Percentiles rank a stretch among this genome's conserved stretches.
Evolutionary conservation across 2,888 invertebrate genomes (phyloP).

Genomic region (Pecten maximus): DNA sequence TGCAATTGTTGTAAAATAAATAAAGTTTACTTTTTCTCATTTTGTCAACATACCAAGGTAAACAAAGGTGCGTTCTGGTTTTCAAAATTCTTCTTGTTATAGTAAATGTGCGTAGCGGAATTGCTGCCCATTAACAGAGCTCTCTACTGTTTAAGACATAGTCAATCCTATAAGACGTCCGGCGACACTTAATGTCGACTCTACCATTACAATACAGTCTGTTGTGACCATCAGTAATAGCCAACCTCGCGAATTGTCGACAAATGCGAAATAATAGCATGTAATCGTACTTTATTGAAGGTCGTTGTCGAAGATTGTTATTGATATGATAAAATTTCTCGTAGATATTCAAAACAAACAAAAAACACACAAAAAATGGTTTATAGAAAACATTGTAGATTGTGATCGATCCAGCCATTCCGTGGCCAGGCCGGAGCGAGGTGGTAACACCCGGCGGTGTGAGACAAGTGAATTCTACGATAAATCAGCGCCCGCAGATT

Average conservation of each 20-base stretch:
- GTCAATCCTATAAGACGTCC: not conserved
- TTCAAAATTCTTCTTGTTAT: not conserved
- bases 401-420: conserved; percentile 13
- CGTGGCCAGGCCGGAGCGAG: not conserved
- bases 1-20: too few species aligned
- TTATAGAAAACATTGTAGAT: not conserved
- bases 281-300: conserved; percentile 14
- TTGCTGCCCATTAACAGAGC: not conserved
- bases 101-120: not conserved
- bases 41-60: too few species aligned
- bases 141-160: not conserved
- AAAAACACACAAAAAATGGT: too few species aligned
- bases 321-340: conserved; percentile 18
- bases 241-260: not conserved
- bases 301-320: conserved; percentile 22
- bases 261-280: not conserved
- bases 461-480: not conserved
- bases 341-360: conserved; percentile 25
- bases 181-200: too few species aligned
- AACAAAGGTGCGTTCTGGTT: too few species aligned
- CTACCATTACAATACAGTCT: not conserved
- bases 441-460: conserved; percentile 1
- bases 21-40: too few species aligned
- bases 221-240: not conserved
- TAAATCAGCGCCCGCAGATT: conserved; percentile 26